A percentile compares a stretch with the other conserved stretches of the same genome.
phyloP scores from a whole-genome alignment of 2,888 invertebrate species.

The Sipha maydis region DNA sequence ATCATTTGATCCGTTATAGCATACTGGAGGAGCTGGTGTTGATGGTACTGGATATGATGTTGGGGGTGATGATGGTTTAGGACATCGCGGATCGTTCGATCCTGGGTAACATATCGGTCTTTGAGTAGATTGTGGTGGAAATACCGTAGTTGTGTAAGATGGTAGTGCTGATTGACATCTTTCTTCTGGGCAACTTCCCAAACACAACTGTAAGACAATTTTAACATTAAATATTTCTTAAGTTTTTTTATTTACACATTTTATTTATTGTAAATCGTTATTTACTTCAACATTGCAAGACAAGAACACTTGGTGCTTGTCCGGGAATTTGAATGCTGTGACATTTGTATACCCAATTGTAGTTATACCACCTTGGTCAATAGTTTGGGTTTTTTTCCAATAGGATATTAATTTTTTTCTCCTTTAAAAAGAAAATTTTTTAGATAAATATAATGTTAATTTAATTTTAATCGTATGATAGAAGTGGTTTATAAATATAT shows the following conservation, averaged over 20 bases:
- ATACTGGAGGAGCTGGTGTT: conserved; percentile 65
- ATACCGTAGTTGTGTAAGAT: neutral
- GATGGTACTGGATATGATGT: conserved; percentile 63
- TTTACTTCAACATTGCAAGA: conserved; percentile 80
- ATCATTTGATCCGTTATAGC: conserved; percentile 67
- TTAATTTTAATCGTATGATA: too few species aligned
- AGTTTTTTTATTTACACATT: neutral
- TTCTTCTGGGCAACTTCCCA: conserved; percentile 53
- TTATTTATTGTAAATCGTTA: neutral
- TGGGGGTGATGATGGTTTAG: conserved; percentile 60
- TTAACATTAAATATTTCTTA: neutral
- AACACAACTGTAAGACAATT: conserved; percentile 30
- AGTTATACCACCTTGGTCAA: conserved; percentile 73
- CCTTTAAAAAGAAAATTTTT: conserved; percentile 67
- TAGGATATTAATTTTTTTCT: conserved; percentile 75
- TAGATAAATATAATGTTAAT: too few species aligned
- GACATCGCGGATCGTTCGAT: conserved; percentile 66
- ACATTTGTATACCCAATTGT: conserved; percentile 76
- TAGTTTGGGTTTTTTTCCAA: conserved; percentile 74
- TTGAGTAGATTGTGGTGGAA: neutral
- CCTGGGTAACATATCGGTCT: conserved; percentile 67
- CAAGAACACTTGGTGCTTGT: conserved; percentile 77
- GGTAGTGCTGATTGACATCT: conserved; percentile 47
- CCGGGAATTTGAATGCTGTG: conserved; percentile 80
- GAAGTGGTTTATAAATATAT: too few species aligned